Percentiles rank a stretch among this genome's conserved stretches.
Conservation (phyloP, 2,797 vertebrate species). For the Crocidura indochinensis region DNA sequence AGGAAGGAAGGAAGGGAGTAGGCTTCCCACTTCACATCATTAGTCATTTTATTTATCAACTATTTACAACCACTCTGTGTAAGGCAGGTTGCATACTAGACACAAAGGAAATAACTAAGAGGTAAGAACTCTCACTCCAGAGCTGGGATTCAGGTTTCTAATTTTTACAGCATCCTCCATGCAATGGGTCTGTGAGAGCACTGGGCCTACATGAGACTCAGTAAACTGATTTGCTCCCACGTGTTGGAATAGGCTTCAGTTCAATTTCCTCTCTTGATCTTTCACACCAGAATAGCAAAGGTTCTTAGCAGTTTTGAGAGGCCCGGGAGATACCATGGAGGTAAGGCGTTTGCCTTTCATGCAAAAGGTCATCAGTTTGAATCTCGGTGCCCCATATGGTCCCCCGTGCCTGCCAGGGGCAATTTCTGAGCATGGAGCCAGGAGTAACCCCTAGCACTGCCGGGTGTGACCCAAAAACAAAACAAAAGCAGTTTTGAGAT, state of each 20-base stretch:
- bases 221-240: fast-evolving
- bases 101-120: no score
- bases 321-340: no score
- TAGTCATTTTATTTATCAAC: background rate
- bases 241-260: background rate
- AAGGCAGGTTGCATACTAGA: background rate
- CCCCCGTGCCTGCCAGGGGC: no score
- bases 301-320: conserved; percentile 25
- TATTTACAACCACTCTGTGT: background rate
- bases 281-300: background rate
- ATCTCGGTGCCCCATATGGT: no score
- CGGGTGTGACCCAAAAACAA: no score
- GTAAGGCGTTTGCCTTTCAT: no score
- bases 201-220: background rate
- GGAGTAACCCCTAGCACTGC: no score
- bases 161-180: background rate
- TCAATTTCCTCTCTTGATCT: background rate
- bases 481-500: conserved; percentile 27
- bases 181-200: fast-evolving
- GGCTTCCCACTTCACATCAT: background rate
- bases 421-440: no score
- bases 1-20: background rate
- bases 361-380: no score
- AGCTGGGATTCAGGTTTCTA: background rate
- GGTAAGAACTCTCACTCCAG: no score